Evolutionary conservation across 30 jellyfish, hydroid and myxozoan genomes (phyloP).

Genomic region (Mastigias papua): DNA sequence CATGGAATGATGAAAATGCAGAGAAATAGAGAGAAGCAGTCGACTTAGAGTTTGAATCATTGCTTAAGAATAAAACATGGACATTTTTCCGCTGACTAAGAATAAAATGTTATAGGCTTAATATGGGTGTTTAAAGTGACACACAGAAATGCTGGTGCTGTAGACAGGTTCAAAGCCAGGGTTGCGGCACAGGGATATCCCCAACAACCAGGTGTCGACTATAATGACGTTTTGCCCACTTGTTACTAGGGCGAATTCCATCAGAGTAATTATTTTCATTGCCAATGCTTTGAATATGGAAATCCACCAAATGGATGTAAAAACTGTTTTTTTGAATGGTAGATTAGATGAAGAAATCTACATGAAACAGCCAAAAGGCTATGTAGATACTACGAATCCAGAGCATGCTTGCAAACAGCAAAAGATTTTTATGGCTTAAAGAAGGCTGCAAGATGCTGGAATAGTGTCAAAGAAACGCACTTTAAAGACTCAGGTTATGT

Average conservation of each 20-base stretch:
- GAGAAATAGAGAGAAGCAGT: constrained; percentile 48
- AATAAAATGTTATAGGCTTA: constrained; percentile 44
- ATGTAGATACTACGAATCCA: constrained; percentile 44
- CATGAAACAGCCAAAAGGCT: constrained; percentile 55
- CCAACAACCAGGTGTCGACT: constrained; percentile 34
- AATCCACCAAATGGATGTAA: constrained; percentile 68
- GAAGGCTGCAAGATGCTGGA: constrained; percentile 70
- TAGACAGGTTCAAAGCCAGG: constrained; percentile 59
- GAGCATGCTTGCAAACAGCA: constrained; percentile 44
- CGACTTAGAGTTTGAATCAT: constrained; percentile 42
- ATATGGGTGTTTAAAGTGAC: constrained; percentile 61
- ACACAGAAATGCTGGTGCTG: constrained; percentile 45
- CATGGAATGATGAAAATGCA: constrained; percentile 51
- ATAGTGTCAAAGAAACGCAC: constrained; percentile 15
- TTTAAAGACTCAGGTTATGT: constrained; percentile 43
- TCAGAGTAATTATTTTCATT: constrained; percentile 42
- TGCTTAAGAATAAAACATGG: constrained; percentile 68
- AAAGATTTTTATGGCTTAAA: constrained; percentile 57
- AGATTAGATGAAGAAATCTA: constrained; percentile 51
- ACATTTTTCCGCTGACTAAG: constrained; percentile 43
- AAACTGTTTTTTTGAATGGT: constrained; percentile 55
- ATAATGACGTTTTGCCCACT: constrained; percentile 60
- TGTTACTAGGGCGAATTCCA: constrained; percentile 39
- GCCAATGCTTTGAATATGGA: constrained; percentile 44
- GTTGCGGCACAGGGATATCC: constrained; percentile 69